Evolutionary conservation across 2,888 invertebrate genomes (phyloP).

Genomic region (Bimastos eiseni): DNA sequence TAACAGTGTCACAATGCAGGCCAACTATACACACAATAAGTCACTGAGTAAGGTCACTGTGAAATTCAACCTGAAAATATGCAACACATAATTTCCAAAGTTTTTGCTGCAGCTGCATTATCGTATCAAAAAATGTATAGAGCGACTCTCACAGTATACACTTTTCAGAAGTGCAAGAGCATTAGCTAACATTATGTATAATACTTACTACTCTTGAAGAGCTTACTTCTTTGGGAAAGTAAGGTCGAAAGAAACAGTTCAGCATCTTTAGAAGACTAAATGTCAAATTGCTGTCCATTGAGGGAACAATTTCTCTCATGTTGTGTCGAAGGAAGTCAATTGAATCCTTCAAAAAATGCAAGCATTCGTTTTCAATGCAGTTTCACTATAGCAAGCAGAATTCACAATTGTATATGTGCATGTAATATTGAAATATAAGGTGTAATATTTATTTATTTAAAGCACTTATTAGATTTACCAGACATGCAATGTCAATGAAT

Average conservation of each 20-base stretch:
- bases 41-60: background rate
- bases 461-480: too few species aligned
- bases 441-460: too few species aligned
- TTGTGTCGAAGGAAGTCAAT: constrained; percentile 57
- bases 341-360: constrained; percentile 32
- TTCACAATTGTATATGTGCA: too few species aligned
- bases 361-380: background rate
- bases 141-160: too few species aligned
- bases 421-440: too few species aligned
- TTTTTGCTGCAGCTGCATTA: background rate
- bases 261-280: constrained; percentile 65
- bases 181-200: too few species aligned
- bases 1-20: too few species aligned
- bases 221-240: constrained; percentile 38
- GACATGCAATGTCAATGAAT: too few species aligned
- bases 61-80: background rate
- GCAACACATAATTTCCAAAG: background rate
- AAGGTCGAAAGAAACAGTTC: constrained; percentile 61
- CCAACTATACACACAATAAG: background rate
- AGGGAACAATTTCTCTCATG: constrained; percentile 70
- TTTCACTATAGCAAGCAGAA: too few species aligned
- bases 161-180: too few species aligned
- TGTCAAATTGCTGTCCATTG: constrained; percentile 73
- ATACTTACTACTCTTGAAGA: background rate
- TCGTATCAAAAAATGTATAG: too few species aligned